Conservation (phyloP, 64 coral and sea anemone genomes). For the Stylophora pistillata region DNA sequence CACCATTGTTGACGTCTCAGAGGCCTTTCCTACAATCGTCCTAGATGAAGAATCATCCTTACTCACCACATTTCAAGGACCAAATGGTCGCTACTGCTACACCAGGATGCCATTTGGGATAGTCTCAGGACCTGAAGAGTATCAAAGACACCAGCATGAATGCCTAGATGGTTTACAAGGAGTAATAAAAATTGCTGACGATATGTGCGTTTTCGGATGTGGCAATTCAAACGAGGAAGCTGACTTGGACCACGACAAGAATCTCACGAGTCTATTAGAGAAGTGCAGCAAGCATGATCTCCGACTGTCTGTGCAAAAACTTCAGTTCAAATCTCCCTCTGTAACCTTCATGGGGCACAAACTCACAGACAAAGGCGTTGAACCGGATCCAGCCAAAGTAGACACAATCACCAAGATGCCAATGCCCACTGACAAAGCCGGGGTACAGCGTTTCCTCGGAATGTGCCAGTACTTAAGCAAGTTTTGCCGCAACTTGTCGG, state of each 20-base stretch:
- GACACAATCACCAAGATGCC: neutral
- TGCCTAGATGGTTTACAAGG: constrained; percentile 51
- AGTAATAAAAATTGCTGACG: constrained; percentile 57
- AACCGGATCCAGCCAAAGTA: neutral
- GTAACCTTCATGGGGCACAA: too few species aligned
- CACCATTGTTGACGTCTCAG: constrained; percentile 14
- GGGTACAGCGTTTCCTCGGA: too few species aligned
- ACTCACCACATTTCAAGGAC: constrained; percentile 5
- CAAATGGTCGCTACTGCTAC: constrained; percentile 41
- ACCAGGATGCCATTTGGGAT: constrained; percentile 46
- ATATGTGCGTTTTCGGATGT: constrained; percentile 53
- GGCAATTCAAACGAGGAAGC: constrained; percentile 50
- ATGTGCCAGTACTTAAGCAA: constrained; percentile 16
- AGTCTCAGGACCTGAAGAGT: too few species aligned
- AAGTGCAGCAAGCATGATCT: constrained; percentile 6
- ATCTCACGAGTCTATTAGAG: constrained; percentile 5
- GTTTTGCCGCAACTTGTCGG: neutral
- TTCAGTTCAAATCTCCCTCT: neutral
- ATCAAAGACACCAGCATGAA: constrained; percentile 34
- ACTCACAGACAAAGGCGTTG: neutral
- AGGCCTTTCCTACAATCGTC: neutral
- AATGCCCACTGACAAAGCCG: neutral
- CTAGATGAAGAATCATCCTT: constrained; percentile 3
- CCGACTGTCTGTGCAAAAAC: neutral
- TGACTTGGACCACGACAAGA: constrained; percentile 44